Evolutionary conservation across 2,888 invertebrate species (phyloP), one percentile per base, ranked within the genome.

Genomic region (Napeogenes inachia): DNA sequence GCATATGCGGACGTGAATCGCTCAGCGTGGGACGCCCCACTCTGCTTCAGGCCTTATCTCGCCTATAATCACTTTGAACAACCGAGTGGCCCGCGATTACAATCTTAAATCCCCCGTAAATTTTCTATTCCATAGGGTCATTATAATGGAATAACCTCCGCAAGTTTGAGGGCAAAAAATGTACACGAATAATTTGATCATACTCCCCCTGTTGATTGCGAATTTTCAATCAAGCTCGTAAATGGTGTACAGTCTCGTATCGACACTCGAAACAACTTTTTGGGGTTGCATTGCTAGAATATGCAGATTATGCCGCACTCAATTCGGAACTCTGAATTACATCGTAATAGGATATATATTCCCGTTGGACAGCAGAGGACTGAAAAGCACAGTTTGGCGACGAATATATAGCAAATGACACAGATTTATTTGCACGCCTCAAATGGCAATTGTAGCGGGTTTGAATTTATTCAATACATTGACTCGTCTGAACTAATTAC

Each of bases 201-300:
- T 82, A 79, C 84, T 83, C 86, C 87, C 88, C 88, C 81, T 83
- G 85, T 85, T 89, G 88, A 89, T 89, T 89, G 89, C 89, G 71
- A 90, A 89, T 89, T 89, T 90, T 89, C 89, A 89, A 89, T 90
- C 89, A 89, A 85, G 79, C 83, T 79, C 82, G 86, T 88, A 89
- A 89, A 89, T 88, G 87, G 89, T 86, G 77, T 83, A 87, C 87
- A 81, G 82, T 81, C 82, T 84, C 83, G 82, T 77, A 87, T 87
- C 87, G 87, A 87, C 87, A 89, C 86, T 86, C 84, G 75, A 81
- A 84, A 84, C 82, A 79, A 81, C 81, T 87, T 87, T 88, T 86
- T 84, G 84, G 88, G 87, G 85, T 83, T 81, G 81, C 76, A 79
- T 74, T 69, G 70, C 63, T 66, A 68, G 68, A 67, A 64, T 69